Conservation (phyloP, 2,888 invertebrate genomes). For the Invenusta paracnida region DNA sequence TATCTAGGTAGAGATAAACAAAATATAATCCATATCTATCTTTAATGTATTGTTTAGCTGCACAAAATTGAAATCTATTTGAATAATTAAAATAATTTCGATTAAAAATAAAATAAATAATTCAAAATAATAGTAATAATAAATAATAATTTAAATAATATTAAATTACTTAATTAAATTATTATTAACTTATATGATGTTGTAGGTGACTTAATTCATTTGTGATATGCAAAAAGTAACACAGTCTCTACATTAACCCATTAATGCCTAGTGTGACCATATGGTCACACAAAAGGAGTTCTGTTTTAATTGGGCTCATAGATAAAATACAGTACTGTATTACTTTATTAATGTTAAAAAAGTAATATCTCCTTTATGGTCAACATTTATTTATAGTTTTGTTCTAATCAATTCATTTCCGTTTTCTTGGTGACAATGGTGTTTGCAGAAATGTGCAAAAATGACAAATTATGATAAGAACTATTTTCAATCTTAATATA, state of each 20-base stretch:
- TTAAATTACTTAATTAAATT: too few species aligned
- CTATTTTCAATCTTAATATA: neutral
- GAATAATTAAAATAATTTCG: too few species aligned
- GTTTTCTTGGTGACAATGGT: neutral
- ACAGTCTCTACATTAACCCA: neutral
- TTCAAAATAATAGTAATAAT: too few species aligned
- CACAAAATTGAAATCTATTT: too few species aligned
- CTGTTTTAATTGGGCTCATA: neutral
- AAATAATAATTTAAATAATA: too few species aligned
- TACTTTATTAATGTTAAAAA: neutral
- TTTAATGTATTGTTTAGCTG: too few species aligned
- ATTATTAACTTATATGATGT: neutral
- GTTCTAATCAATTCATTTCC: neutral
- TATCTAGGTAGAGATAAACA: too few species aligned
- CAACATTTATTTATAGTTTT: neutral
- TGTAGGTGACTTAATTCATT: neutral
- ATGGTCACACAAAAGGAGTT: neutral
- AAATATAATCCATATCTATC: too few species aligned
- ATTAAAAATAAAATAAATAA: too few species aligned
- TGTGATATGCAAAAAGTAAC: neutral
- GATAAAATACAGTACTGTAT: neutral
- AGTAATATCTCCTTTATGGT: neutral
- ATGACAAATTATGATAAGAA: neutral
- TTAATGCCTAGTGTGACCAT: constrained; percentile 15
- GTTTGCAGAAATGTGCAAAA: neutral